Evolutionary conservation across 2,113 vertebrate species (phyloP).

Genomic region (Trinectes maculatus): DNA sequence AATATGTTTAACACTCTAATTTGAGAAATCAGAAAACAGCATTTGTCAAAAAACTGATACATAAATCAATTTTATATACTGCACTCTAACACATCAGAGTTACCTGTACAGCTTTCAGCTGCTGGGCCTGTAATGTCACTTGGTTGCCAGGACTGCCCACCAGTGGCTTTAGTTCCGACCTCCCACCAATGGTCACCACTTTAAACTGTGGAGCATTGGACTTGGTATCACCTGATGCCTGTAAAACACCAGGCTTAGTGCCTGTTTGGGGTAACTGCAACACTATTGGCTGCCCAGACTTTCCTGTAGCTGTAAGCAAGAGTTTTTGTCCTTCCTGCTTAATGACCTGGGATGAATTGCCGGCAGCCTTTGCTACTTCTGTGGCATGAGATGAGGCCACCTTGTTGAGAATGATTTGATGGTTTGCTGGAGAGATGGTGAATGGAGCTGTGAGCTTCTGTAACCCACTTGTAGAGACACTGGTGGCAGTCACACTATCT

Average conservation of each 20-base stretch:
- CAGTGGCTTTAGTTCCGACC: slow-evolving; percentile 89
- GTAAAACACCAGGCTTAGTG: slow-evolving; percentile 83
- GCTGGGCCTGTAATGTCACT: slow-evolving; percentile 90
- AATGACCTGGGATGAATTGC: slow-evolving; percentile 83
- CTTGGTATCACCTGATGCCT: slow-evolving; percentile 84
- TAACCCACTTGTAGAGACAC: slow-evolving; percentile 74
- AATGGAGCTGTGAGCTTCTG: slow-evolving; percentile 89
- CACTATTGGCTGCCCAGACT: slow-evolving; percentile 92
- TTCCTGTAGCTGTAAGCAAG: slow-evolving; percentile 91
- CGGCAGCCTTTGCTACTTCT: slow-evolving; percentile 85
- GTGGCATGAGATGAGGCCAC: slow-evolving; percentile 83
- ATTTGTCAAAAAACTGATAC: too few relatives aligned
- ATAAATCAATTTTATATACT: too few relatives aligned
- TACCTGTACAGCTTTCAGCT: slow-evolving; percentile 93
- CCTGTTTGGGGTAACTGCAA: slow-evolving; percentile 88
- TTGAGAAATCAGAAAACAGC: too few relatives aligned
- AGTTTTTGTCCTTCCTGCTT: slow-evolving; percentile 96
- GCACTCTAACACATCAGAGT: not conserved
- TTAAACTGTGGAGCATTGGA: slow-evolving; percentile 89
- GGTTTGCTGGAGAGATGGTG: slow-evolving; percentile 89
- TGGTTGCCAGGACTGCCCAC: slow-evolving; percentile 86
- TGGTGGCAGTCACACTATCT: slow-evolving; percentile 68
- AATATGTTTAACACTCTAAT: too few relatives aligned
- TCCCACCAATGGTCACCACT: slow-evolving; percentile 91
- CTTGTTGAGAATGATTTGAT: slow-evolving; percentile 95